Base-by-base conservation (phyloP, 1,140 invertebrate genomes). In the Caenorhabditis remanei region DNA sequence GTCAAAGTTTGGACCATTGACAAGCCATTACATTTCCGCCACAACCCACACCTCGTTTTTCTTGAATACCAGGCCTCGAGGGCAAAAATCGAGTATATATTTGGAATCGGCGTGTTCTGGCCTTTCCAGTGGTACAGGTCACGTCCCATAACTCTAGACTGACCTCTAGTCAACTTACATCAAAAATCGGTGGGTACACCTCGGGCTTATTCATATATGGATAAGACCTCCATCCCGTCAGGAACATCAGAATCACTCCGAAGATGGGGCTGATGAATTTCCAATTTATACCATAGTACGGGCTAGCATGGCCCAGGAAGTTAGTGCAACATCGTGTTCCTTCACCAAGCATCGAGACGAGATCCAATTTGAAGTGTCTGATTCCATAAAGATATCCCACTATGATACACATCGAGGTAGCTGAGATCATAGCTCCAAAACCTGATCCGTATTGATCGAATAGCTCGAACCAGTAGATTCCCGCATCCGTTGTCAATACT, bases 381-480 rank as follows among this genome's bases (percentile, higher is more conserved):
- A 63, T 63, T 63, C 61, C 61, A 13, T 63, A 63, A 4, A 63
- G 9, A 32, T 63, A 63, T 24, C 61, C 61, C 4, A 63, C 61
- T 13, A 63, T 63, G 21, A 63, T 63, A 11, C 61, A 63, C 61
- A 63, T 63, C 0, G 61, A 63, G 13, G 61, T 63, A 8, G 61
- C 61, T 40, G 61, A 63, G 11, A 63, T 63, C 61, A 63, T 11
- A 9, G 61, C 61, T 40, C 61, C 61, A 32, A 63, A 63, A 13
- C 61, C 61, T 32, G 61, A 63, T 13, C 61, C 61, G 13, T 63
- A 63, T 13, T 63, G 21, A 32, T 63, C 61, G 24, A 63, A 63
- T 21, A 63, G 61, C 32, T 63, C 61, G 24, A 63, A 63, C 61
- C 61, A 63, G 13, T 63, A 63, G 61, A 63, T 63, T 21, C 61